Evolutionary conservation across 2,888 invertebrate species (phyloP), one percentile per base, ranked within the genome.

Genomic region (Agriopis marginaria): DNA sequence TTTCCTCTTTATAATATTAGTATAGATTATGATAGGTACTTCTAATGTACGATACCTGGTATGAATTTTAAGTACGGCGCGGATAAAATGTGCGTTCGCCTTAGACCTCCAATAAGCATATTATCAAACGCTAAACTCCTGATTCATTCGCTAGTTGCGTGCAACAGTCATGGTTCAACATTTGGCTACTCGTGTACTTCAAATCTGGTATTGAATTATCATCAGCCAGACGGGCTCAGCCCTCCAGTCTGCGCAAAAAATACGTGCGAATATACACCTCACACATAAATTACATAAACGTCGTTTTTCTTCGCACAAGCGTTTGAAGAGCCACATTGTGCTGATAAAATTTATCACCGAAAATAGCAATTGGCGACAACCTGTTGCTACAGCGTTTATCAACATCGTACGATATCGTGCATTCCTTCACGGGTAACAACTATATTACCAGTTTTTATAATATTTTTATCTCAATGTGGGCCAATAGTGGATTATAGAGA

Each of bases 351-450:
- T 77, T 78, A 81, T 82, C 75, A 75, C 72, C 66, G 74, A 77
- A 76, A 82, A 76, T 78, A 78, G 67, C 79, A 74, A 75, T 82
- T 80, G 79, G 79, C 80, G 75, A 82, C 80, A 80, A 80, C 82
- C 78, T 82, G 85, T 84, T 83, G 82, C 83, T 75, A 81, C 74
- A 77, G 66, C 74, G 72, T 63, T 75, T 82, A 82, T 84, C 84
- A 82, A 78, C 73, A 70, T 70, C 75, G 71, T 70, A 72, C 76
- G 79, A 80, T 85, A 84, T 82, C 77, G 74, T 73, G 81, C 80
- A 83, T 85, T 82, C 84, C 78, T 82, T 75, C 71, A 79, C 79
- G 75, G 82, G 82, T 84, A 79, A 83, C 83, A 72, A 69, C 60
- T 65, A 61, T 66, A 68, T 59, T 70, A 74, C 65, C 54, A 71